These are phyloP conservation scores for Parelbella ahira DNA, from an alignment of 2,888 invertebrate genomes.

Conservation along the genomic window DNA sequence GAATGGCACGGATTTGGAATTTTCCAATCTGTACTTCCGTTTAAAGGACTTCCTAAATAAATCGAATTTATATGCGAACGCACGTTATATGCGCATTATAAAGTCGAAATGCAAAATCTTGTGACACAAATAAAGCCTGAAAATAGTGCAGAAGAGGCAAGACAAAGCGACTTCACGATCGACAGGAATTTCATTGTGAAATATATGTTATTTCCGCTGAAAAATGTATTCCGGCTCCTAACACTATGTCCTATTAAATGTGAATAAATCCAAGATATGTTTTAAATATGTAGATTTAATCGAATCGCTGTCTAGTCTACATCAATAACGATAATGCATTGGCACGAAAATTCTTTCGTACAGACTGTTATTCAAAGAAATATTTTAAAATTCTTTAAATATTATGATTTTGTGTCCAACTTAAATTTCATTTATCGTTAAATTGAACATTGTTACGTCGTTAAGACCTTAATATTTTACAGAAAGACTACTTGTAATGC, in stretches of 20 bases:
- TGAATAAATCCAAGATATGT: constrained; percentile 24
- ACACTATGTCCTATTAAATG: constrained; percentile 44
- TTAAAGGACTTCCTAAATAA: no score
- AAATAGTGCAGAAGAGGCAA: constrained; percentile 55
- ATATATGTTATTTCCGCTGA: constrained; percentile 67
- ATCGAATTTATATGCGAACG: constrained; percentile 39
- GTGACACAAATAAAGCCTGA: constrained; percentile 60
- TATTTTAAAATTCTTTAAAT: no score
- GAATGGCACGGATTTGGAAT: no score
- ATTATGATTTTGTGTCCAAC: no score
- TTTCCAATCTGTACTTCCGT: no score
- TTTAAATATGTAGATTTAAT: constrained; percentile 15
- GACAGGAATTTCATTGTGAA: constrained; percentile 65
- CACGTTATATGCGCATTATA: constrained; percentile 50
- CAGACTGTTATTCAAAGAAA: constrained; percentile 3
- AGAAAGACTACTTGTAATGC: no score
- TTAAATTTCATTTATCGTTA: no score
- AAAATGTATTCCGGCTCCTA: constrained; percentile 57
- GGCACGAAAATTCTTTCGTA: constrained; percentile 5
- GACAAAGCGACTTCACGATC: constrained; percentile 64
- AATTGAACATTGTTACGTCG: no score
- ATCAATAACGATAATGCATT: constrained; percentile 11
- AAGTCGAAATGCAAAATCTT: constrained; percentile 59
- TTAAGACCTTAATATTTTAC: no score
- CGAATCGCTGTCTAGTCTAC: constrained; percentile 8